Percentiles rank a stretch among this genome's conserved stretches.
Conservation (phyloP, 2,113 vertebrate genomes). For the Plotosus lineatus region DNA sequence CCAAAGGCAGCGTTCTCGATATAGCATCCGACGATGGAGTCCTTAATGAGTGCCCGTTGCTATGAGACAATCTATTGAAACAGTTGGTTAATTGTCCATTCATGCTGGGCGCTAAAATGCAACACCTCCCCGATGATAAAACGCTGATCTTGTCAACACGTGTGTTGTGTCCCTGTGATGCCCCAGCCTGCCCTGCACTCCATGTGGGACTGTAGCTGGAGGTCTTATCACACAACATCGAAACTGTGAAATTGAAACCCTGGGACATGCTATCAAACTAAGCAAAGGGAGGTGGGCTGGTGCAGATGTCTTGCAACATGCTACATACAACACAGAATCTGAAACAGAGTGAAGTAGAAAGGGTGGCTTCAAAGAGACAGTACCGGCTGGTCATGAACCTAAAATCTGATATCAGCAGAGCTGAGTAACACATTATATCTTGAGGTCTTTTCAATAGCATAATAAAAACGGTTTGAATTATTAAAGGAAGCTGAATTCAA, state of each 20-base stretch:
- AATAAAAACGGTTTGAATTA: too few relatives aligned
- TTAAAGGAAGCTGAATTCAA: too few relatives aligned
- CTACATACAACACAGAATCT: neutral
- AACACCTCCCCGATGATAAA: slow-evolving; percentile 20
- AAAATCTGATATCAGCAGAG: neutral
- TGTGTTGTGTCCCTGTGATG: neutral
- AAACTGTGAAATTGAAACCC: neutral
- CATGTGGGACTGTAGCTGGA: neutral
- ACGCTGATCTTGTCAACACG: slow-evolving; percentile 18
- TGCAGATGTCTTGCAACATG: slow-evolving; percentile 6
- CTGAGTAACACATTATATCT: neutral
- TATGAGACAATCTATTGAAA: slow-evolving; percentile 59
- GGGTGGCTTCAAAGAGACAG: neutral
- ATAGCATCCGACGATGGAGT: slow-evolving; percentile 54
- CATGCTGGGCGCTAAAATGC: slow-evolving; percentile 25
- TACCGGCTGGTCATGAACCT: neutral
- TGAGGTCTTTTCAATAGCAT: neutral
- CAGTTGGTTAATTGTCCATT: slow-evolving; percentile 62
- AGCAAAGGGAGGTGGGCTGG: neutral
- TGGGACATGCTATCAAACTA: neutral
- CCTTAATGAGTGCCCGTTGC: slow-evolving; percentile 61
- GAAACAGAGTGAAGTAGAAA: slow-evolving; percentile 6
- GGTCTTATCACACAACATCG: slow-evolving; percentile 6
- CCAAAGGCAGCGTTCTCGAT: slow-evolving; percentile 56
- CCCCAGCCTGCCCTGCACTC: neutral